Conservation (phyloP, 2,113 vertebrate species). For the Podiceps cristatus region DNA sequence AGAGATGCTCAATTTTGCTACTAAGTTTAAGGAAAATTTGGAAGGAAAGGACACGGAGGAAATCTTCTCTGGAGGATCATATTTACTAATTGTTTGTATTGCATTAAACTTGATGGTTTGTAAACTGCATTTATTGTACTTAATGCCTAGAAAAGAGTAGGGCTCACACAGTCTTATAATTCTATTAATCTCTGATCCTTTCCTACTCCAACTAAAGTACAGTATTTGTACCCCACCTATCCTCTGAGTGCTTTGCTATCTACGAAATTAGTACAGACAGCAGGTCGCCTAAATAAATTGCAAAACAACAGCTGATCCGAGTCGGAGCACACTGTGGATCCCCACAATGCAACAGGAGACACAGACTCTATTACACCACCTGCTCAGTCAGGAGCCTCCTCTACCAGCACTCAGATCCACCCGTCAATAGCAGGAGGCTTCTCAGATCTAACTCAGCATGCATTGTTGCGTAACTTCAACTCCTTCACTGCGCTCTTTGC, state of each 20-base stretch:
- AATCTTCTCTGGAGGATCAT: background rate
- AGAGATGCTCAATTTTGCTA: background rate
- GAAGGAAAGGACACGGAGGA: background rate
- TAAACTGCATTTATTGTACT: constrained; percentile 52
- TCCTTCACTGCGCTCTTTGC: background rate
- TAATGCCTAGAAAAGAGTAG: constrained; percentile 20
- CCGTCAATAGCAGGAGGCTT: background rate
- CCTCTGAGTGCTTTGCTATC: constrained; percentile 50
- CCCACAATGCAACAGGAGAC: constrained; percentile 37
- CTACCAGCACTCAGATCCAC: background rate
- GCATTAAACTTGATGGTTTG: constrained; percentile 36
- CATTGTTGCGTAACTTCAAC: background rate
- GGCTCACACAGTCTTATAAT: background rate
- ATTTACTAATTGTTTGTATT: constrained; percentile 36
- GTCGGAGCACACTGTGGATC: constrained; percentile 50
- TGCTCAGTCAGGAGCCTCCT: constrained; percentile 21
- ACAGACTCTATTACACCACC: background rate
- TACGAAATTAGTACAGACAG: constrained; percentile 73
- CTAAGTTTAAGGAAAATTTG: background rate
- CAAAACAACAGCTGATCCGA: constrained; percentile 74
- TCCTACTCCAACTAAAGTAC: background rate
- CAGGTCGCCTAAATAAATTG: constrained; percentile 73
- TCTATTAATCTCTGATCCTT: constrained; percentile 23
- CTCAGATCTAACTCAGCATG: background rate
- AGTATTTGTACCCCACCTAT: constrained; percentile 39